phyloP scores from a whole-genome alignment of 2,888 invertebrate species.

The Eupithecia subfuscata region DNA sequence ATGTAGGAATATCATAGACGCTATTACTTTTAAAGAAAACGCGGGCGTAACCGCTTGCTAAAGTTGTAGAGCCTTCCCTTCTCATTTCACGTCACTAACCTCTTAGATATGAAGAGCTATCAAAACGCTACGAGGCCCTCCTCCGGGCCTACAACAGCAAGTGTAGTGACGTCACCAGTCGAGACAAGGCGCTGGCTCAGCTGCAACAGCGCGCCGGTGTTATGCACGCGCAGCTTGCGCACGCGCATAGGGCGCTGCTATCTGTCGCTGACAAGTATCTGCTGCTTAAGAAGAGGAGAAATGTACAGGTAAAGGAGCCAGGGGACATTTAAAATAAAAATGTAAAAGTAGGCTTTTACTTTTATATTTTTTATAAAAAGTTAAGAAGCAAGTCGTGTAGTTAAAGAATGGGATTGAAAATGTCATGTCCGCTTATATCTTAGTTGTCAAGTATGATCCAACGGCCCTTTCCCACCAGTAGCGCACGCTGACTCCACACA shows the following conservation, averaged over 20 bases:
- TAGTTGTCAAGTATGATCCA: no score
- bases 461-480: no score
- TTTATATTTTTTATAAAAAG: no score
- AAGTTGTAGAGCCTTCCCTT: not conserved
- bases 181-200: constrained; percentile 55
- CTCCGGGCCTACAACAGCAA: constrained; percentile 65
- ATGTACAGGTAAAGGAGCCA: constrained; percentile 54
- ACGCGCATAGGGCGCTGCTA: constrained; percentile 63
- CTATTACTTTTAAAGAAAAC: not conserved
- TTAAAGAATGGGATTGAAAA: no score
- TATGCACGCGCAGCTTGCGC: constrained; percentile 57
- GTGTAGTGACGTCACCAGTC: constrained; percentile 50
- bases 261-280: constrained; percentile 71
- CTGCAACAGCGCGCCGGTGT: constrained; percentile 51
- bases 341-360: no score
- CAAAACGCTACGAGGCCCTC: constrained; percentile 67
- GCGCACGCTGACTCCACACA: no score
- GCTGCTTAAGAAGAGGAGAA: constrained; percentile 59
- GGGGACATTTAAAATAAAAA: not conserved
- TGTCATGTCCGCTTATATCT: no score
- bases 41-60: not conserved
- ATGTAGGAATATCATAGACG: not conserved
- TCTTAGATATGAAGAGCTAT: constrained; percentile 72
- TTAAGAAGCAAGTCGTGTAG: no score
- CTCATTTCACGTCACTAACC: not conserved